Base-by-base conservation (phyloP, 2,888 invertebrate genomes). In the Blera fallax region DNA sequence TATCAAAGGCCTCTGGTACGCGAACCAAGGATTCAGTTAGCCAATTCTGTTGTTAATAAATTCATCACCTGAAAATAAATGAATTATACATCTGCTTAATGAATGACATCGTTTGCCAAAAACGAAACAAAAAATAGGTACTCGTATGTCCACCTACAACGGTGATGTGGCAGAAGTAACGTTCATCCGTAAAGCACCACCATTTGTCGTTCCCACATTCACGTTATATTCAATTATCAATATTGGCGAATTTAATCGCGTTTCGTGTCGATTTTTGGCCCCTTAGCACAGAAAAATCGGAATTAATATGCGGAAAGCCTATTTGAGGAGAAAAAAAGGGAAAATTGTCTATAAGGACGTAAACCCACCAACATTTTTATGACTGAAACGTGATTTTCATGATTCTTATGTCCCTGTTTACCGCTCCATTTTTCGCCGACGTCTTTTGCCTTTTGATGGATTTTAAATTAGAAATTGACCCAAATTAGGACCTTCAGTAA, bases 391-490 rank as follows among this genome's bases (percentile, higher is more conserved):
- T 65, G 65, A 56, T 67, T 58, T 48, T 40, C n/a, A 48, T 34
- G 32, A 27, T 16, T 10, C 6, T 4, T 11, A 52, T 10, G n/a
- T 1, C 7, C 18, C 7, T 16, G 3, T 14, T 2, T 6, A 16
- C 32, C 21, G 24, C 1, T 1, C 24, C 16, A 2, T 29, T 27
- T 62, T 16, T 10, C 58, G 10, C 27, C 14, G 5, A 5, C 16
- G 40, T 45, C 40, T 10, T 16, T 50, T 52, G 24, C 8, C 11
- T 32, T 43, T 62, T 70, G 64, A 64, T 79, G 70, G 56, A 37
- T 27, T 48, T 58, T 40, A 56, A 64, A 72, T 65, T 79, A 21
- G 24, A 62, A 62, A 43, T 62, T 34, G 60, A 76, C 76, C 48
- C 50, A 21, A 69, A 70, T 69, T 37, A 62, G 43, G 34, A 8